Base-by-base conservation (phyloP, 2,888 invertebrate species). In the Ophion obscuratus region DNA sequence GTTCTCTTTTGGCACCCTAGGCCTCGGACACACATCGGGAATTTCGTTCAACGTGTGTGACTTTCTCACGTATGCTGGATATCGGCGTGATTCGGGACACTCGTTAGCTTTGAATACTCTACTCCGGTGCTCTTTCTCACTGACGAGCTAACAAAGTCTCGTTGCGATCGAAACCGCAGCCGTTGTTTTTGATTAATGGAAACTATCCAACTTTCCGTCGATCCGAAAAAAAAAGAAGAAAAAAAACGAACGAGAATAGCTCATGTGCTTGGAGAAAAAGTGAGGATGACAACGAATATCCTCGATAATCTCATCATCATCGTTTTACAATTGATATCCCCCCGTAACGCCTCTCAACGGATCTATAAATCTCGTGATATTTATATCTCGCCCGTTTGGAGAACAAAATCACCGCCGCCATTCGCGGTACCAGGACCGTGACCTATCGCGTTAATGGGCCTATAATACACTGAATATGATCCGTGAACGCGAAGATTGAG, bases 391-490 rank as follows among this genome's bases (percentile, higher is more conserved):
- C 7, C 61, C 31, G 70, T 74, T 70, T 75, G 17, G 24, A 68
- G 62, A 70, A 61, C 68, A 31, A 81, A 68, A 81, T 75, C 47
- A 81, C n/a, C 61, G 59, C 44, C 61, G 53, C 70, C 61, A 68
- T 76, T 81, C 44, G 70, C 85, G 70, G 81, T 9, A 10, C 71
- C 47, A 70, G 59, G 78, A 79, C 76, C 86, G 89, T 87, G 86
- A 83, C 81, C 79, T 70, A 84, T 81, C 80, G 67, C 73, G 85
- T 87, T 88, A 88, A 89, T 88, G 90, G 89, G 88, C 88, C 89
- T 89, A 88, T 90, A 88, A 89, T 89, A 89, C 81, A 77, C 83
- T 86, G 81, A 88, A 88, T 87, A 85, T 85, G 80, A 85, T 85
- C 78, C 87, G 81, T 77, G 81, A 83, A 83, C 81, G 64, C 62